Conservation (phyloP, 35 echinoderm and acorn worm species). For the Eucidaris tribuloides region DNA sequence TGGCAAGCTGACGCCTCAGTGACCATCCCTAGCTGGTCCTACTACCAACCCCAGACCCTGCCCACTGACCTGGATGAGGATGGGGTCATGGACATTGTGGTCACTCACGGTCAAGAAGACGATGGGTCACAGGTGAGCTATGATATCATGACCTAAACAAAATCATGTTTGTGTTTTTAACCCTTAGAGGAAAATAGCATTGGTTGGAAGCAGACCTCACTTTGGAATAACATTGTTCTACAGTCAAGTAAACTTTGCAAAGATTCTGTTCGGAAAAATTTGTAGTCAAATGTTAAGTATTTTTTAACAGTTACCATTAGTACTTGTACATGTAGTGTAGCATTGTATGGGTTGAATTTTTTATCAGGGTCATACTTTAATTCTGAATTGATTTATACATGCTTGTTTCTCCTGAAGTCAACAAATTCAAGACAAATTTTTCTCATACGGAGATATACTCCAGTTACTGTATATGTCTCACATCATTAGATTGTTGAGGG, state of each 20-base stretch:
- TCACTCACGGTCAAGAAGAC: slow-evolving; percentile 39
- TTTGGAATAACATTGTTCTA: too few species aligned
- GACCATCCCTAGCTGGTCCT: slow-evolving; percentile 26
- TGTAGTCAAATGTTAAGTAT: not conserved
- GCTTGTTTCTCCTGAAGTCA: too few species aligned
- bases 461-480: too few species aligned
- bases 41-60: slow-evolving; percentile 61
- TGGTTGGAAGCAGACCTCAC: too few species aligned
- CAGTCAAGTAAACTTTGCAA: too few species aligned
- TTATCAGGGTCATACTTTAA: not conserved
- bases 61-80: slow-evolving; percentile 57
- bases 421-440: too few species aligned
- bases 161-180: too few species aligned
- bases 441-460: too few species aligned
- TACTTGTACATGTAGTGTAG: not conserved
- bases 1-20: slow-evolving; percentile 41
- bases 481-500: too few species aligned
- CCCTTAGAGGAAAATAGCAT: not conserved
- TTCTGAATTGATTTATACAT: too few species aligned
- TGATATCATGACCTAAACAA: not conserved
- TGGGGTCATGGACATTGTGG: slow-evolving; percentile 53
- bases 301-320: not conserved
- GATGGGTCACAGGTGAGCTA: not conserved
- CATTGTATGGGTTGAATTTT: not conserved
- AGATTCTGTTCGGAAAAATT: too few species aligned